Evolutionary conservation across 2,888 invertebrate genomes (phyloP).

Genomic region (Spatulosminthurus flaviceps): DNA sequence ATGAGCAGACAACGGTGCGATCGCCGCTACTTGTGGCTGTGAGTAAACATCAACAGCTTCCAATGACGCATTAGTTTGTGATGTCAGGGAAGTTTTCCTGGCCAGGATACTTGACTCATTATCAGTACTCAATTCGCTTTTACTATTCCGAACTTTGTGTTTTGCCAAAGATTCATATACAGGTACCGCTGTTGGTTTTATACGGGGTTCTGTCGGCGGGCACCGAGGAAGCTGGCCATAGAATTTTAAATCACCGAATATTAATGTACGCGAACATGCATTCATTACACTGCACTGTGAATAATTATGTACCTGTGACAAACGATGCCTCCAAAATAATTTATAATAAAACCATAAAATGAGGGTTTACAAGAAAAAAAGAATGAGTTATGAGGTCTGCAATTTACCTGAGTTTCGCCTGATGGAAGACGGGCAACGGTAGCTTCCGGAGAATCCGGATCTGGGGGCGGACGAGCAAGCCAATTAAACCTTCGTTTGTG

Average conservation of each 20-base stretch:
- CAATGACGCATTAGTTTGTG: conserved; percentile 34
- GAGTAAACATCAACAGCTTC: conserved; percentile 32
- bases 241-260: too few relatives aligned
- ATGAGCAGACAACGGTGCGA: conserved; percentile 62
- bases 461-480: conserved; percentile 89
- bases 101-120: not conserved
- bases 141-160: conserved; percentile 12
- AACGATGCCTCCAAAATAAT: too few relatives aligned
- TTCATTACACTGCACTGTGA: too few relatives aligned
- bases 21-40: conserved; percentile 61
- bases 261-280: too few relatives aligned
- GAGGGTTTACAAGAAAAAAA: too few relatives aligned
- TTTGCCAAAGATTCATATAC: conserved; percentile 15
- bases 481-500: conserved; percentile 93
- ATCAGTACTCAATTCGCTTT: conserved; percentile 28
- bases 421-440: conserved; percentile 78
- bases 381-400: too few relatives aligned
- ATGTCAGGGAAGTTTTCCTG: conserved; percentile 52
- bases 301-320: too few relatives aligned
- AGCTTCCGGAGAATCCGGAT: conserved; percentile 52
- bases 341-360: too few relatives aligned
- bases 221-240: conserved; percentile 58
- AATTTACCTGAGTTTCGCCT: conserved; percentile 73
- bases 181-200: conserved; percentile 40
- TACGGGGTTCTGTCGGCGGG: conserved; percentile 60